These are phyloP conservation scores for Callaeas wilsoni DNA, from an alignment of 2,113 vertebrate species.

Conservation along the genomic window DNA sequence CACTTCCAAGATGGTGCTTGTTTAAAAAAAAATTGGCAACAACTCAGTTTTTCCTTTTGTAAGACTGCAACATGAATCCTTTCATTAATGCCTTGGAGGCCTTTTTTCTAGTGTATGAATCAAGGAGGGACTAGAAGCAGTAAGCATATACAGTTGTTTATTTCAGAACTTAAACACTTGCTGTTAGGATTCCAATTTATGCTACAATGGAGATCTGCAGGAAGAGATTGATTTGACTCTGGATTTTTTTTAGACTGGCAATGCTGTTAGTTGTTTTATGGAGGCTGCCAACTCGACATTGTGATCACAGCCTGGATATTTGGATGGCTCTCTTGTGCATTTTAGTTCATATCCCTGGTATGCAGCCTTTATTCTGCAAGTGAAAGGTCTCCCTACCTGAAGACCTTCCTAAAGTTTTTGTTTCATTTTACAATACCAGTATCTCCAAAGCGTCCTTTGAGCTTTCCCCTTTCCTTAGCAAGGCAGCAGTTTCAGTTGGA, in stretches of 20 bases:
- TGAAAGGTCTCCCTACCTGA: neutral
- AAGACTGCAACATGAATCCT: constrained; percentile 7
- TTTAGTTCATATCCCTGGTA: neutral
- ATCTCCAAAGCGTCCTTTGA: neutral
- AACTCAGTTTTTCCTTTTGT: constrained; percentile 8
- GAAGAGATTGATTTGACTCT: neutral
- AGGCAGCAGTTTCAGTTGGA: neutral
- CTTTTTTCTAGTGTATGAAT: neutral
- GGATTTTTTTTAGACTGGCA: neutral
- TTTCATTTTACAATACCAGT: neutral
- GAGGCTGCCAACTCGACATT: neutral
- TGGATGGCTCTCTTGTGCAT: neutral
- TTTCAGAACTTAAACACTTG: neutral
- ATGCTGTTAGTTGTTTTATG: neutral
- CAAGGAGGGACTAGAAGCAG: neutral
- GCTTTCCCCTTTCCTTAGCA: neutral
- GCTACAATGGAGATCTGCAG: neutral
- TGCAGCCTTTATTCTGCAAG: neutral
- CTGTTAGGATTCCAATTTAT: neutral
- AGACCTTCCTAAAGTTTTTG: neutral
- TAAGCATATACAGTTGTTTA: neutral
- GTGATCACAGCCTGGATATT: neutral
- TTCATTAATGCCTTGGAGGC: constrained; percentile 16
- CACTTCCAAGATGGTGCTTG: constrained; percentile 18
- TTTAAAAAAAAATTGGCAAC: constrained; percentile 6